Evolutionary conservation across 2,888 invertebrate species (phyloP).

Genomic region (Megalurothrips usitatus): DNA sequence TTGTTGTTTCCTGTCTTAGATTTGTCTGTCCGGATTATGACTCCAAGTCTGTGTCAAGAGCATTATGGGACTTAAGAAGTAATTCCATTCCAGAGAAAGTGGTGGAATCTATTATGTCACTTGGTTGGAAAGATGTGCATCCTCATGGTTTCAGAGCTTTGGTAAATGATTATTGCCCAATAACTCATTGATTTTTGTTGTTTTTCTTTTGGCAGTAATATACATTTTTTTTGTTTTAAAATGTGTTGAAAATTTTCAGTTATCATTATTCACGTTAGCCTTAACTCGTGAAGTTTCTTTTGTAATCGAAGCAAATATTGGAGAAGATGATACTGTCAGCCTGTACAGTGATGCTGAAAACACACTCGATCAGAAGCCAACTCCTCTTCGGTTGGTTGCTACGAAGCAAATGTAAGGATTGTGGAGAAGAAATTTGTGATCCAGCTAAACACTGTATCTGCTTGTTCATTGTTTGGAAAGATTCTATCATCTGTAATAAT

Average conservation of each 20-base stretch:
- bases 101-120: neutral
- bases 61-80: slow-evolving; percentile 7
- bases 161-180: neutral
- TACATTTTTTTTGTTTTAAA: neutral
- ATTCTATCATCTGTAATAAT: neutral
- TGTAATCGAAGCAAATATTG: neutral
- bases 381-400: neutral
- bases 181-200: neutral
- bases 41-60: neutral
- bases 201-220: neutral
- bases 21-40: neutral
- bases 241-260: neutral
- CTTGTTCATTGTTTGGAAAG: neutral
- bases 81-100: neutral
- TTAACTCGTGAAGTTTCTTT: neutral
- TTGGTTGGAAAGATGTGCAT: neutral
- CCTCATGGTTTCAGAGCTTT: neutral
- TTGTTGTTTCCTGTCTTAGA: neutral
- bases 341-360: neutral
- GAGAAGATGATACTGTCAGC: neutral
- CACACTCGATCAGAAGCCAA: neutral
- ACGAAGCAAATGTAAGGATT: neutral
- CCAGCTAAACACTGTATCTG: neutral
- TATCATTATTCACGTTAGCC: neutral
- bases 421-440: neutral